These are phyloP conservation scores for Helicorthomorpha holstii DNA, from an alignment of 1,140 invertebrate species.

Conservation along the genomic window DNA sequence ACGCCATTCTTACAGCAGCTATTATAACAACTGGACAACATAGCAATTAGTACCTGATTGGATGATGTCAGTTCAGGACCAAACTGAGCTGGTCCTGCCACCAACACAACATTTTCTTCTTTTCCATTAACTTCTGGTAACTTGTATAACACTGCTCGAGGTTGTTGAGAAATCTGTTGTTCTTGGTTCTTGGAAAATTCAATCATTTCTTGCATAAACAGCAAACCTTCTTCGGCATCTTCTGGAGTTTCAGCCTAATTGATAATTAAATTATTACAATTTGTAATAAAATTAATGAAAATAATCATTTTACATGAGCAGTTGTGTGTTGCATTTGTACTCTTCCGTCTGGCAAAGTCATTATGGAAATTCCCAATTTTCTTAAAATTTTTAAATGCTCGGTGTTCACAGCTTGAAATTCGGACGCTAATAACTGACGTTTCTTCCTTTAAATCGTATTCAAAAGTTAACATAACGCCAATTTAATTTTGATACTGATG, in stretches of 20 bases:
- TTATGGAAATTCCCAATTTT: slow-evolving; percentile 86
- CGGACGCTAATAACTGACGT: slow-evolving; percentile 26
- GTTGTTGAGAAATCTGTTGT: slow-evolving; percentile 38
- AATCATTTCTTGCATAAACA: slow-evolving; percentile 96
- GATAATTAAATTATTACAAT: background rate
- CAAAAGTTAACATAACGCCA: no score
- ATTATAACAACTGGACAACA: background rate
- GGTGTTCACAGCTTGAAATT: slow-evolving; percentile 57
- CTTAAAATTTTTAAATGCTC: slow-evolving; percentile 71
- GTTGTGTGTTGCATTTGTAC: slow-evolving; percentile 67
- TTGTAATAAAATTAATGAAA: slow-evolving; percentile 1
- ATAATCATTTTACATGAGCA: slow-evolving; percentile 17
- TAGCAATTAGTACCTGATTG: background rate
- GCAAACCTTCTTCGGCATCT: slow-evolving; percentile 76
- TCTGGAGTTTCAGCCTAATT: slow-evolving; percentile 57
- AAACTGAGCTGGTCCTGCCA: slow-evolving; percentile 83
- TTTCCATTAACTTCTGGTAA: slow-evolving; percentile 15
- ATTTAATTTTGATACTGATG: no score
- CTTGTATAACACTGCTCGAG: slow-evolving; percentile 36
- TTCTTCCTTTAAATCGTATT: no score
- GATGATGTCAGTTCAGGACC: slow-evolving; percentile 44
- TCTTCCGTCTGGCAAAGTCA: slow-evolving; percentile 70
- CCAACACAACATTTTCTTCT: slow-evolving; percentile 28
- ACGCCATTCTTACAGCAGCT: background rate
- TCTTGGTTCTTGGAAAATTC: slow-evolving; percentile 60